These are phyloP conservation scores for Periphyllus acericola DNA, from an alignment of 2,888 invertebrate genomes.

Conservation along the genomic window DNA sequence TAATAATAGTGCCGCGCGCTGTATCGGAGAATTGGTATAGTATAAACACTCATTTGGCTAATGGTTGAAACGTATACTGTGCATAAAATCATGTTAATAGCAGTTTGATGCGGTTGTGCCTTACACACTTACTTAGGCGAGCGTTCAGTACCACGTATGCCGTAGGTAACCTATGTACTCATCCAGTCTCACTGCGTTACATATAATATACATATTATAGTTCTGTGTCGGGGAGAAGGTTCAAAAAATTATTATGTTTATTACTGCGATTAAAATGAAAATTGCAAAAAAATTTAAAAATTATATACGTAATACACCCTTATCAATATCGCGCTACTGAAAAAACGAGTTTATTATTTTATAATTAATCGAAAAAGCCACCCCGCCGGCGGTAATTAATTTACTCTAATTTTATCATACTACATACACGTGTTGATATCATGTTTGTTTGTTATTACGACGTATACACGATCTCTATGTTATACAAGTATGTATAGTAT, in stretches of 20 bases:
- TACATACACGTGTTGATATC: background rate
- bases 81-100: conserved; percentile 36
- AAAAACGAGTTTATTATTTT: background rate
- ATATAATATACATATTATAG: too few relatives aligned
- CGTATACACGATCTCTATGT: background rate
- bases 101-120: background rate
- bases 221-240: too few relatives aligned
- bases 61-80: conserved; percentile 24
- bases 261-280: too few relatives aligned
- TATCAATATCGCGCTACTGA: too few relatives aligned
- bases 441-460: background rate
- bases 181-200: too few relatives aligned
- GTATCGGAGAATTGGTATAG: background rate
- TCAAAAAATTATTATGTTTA: too few relatives aligned
- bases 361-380: background rate
- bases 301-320: too few relatives aligned
- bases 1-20: background rate
- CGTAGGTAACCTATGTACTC: too few relatives aligned
- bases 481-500: background rate
- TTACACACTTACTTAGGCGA: background rate
- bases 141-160: too few relatives aligned
- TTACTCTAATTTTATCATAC: background rate
- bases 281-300: too few relatives aligned
- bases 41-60: conserved; percentile 9
- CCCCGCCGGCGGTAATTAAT: background rate